Percentiles rank a stretch among this genome's conserved stretches.
phyloP scores from a whole-genome alignment of 2,888 invertebrate species.

The Epiblema foenella region DNA sequence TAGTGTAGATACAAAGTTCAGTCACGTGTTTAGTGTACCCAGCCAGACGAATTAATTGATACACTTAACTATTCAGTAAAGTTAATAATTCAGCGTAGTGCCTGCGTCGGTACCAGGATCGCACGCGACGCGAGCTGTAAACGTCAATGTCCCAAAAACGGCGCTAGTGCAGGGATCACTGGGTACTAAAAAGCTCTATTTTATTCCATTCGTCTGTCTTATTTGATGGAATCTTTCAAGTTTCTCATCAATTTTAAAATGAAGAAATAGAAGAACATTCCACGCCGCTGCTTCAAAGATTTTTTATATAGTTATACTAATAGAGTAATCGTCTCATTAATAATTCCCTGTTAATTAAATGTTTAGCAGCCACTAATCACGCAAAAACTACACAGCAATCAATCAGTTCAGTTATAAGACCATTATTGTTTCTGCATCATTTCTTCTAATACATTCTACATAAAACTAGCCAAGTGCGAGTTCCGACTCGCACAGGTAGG shows the following conservation, averaged over 20 bases:
- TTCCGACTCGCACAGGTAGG: no score
- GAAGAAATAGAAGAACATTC: not conserved
- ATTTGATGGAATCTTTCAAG: slow-evolving; percentile 19
- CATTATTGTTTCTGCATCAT: slow-evolving; percentile 9
- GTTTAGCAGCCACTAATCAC: not conserved
- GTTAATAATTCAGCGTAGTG: slow-evolving; percentile 2
- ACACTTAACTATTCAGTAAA: not conserved
- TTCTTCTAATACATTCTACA: not conserved
- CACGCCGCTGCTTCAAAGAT: not conserved
- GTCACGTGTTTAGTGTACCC: slow-evolving; percentile 20
- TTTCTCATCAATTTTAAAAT: not conserved
- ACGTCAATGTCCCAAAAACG: slow-evolving; percentile 55
- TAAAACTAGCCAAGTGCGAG: no score
- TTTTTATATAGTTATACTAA: not conserved
- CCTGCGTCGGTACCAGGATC: slow-evolving; percentile 46
- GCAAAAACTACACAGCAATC: not conserved
- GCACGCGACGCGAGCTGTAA: slow-evolving; percentile 49
- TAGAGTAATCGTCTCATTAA: not conserved
- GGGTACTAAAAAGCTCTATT: slow-evolving; percentile 27
- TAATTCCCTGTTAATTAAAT: slow-evolving; percentile 6
- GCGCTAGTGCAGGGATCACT: slow-evolving; percentile 47
- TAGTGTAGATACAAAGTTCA: slow-evolving; percentile 26
- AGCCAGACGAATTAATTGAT: slow-evolving; percentile 35
- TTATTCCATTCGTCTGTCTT: slow-evolving; percentile 21
- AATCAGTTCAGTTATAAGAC: not conserved